Percentiles rank a stretch among this genome's conserved stretches.
Evolutionary conservation across 2,113 vertebrate species (phyloP).

Genomic region (Bothrops jararaca): DNA sequence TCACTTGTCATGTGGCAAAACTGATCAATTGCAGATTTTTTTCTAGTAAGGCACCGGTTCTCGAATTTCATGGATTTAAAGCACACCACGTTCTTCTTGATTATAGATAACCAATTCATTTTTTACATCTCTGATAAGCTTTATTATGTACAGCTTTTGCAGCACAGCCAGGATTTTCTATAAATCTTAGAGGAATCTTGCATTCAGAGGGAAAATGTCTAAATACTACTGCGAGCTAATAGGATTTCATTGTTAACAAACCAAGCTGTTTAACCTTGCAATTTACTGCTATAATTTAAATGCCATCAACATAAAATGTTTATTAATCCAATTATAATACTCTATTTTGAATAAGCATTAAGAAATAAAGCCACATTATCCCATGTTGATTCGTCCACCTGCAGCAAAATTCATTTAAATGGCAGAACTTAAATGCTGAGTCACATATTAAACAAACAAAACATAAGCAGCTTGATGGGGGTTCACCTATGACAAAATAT

Average conservation of each 20-base stretch:
- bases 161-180: conserved; percentile 40
- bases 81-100: neutral
- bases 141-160: neutral
- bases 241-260: conserved; percentile 20
- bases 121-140: conserved; percentile 30
- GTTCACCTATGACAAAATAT: conserved; percentile 24
- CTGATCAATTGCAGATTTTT: conserved; percentile 14
- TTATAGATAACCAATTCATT: neutral
- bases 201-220: neutral
- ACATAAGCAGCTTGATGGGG: neutral
- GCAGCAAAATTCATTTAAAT: neutral
- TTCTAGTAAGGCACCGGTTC: neutral
- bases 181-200: neutral
- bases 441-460: conserved; percentile 32
- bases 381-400: conserved; percentile 26
- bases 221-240: neutral
- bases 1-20: neutral
- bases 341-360: conserved; percentile 38
- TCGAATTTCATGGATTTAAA: conserved; percentile 26
- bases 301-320: conserved; percentile 34
- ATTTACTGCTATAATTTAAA: conserved; percentile 50
- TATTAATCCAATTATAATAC: conserved; percentile 31
- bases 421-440: neutral
- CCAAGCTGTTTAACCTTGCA: conserved; percentile 20
- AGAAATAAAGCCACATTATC: conserved; percentile 35